phyloP scores from a whole-genome alignment of 2,113 vertebrate species.

The Fulmarus glacialis region DNA sequence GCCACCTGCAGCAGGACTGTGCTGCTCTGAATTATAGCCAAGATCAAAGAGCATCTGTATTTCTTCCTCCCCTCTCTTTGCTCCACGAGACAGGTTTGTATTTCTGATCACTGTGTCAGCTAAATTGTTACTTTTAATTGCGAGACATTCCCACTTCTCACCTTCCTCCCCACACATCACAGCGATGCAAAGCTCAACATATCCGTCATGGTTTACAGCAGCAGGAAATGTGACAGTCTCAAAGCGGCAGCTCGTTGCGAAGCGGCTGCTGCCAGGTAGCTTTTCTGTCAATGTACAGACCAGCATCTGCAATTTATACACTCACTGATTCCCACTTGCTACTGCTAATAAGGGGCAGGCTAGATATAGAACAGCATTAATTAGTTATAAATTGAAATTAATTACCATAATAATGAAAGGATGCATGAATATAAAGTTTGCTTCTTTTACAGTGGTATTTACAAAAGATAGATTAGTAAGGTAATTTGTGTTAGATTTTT shows the following conservation, averaged over 20 bases:
- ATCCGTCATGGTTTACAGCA: background rate
- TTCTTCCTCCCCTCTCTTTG: background rate
- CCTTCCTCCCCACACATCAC: background rate
- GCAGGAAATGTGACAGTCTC: background rate
- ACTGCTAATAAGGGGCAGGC: slow-evolving; percentile 40
- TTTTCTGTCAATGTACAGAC: background rate
- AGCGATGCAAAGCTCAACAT: rapidly evolving
- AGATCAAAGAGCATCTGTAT: slow-evolving; percentile 71
- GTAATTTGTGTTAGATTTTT: slow-evolving; percentile 21
- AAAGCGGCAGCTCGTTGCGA: background rate
- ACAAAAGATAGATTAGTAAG: slow-evolving; percentile 58
- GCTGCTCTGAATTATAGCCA: slow-evolving; percentile 25
- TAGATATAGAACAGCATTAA: slow-evolving; percentile 49
- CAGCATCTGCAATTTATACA: background rate
- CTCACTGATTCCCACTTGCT: background rate
- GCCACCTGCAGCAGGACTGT: slow-evolving; percentile 42
- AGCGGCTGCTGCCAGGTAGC: background rate
- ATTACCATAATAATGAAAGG: slow-evolving; percentile 73
- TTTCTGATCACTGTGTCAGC: slow-evolving; percentile 8
- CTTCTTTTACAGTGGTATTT: slow-evolving; percentile 56
- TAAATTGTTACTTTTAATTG: background rate
- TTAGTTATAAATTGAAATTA: slow-evolving; percentile 72
- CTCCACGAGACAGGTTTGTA: slow-evolving; percentile 18
- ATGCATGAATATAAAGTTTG: slow-evolving; percentile 33
- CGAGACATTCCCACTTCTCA: background rate